Conservation (phyloP, 2,888 invertebrate species). For the Busseola fusca region DNA sequence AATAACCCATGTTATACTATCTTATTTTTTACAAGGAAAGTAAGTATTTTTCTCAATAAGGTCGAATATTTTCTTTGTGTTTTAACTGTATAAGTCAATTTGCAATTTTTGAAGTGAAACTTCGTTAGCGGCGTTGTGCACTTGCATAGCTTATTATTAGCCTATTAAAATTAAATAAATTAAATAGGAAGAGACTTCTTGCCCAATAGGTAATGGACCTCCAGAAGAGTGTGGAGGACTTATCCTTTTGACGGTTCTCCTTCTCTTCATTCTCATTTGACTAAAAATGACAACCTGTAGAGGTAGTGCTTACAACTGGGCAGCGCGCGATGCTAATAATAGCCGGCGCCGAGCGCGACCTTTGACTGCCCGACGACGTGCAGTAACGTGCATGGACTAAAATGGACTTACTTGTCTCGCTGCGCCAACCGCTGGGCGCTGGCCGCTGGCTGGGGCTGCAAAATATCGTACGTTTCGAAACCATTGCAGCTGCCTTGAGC, state of each 20-base stretch:
- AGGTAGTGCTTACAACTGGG: not conserved
- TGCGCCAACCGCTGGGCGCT: not conserved
- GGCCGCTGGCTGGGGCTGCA: not conserved
- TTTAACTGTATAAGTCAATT: too few species aligned
- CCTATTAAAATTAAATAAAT: too few species aligned
- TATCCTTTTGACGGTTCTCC: not conserved
- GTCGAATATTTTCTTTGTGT: too few species aligned
- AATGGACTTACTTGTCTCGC: constrained; percentile 1
- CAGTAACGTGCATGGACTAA: constrained; percentile 14
- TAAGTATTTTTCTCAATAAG: too few species aligned
- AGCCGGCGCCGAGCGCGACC: constrained; percentile 21
- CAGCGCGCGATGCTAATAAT: constrained; percentile 21
- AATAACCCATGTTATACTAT: too few species aligned
- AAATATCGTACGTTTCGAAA: not conserved
- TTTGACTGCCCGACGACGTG: constrained; percentile 19
- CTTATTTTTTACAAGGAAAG: too few species aligned
- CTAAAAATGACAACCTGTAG: not conserved
- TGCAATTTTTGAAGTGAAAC: too few species aligned
- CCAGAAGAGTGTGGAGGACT: not conserved
- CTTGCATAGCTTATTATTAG: too few species aligned
- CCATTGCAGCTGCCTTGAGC: constrained; percentile 9
- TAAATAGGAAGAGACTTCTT: not conserved
- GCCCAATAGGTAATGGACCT: not conserved
- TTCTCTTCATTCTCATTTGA: not conserved
- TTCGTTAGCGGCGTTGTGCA: too few species aligned